Percentiles rank a stretch among this genome's conserved stretches.
phyloP scores from a whole-genome alignment of 2,113 vertebrate genomes.

The Shinisaurus crocodilurus region DNA sequence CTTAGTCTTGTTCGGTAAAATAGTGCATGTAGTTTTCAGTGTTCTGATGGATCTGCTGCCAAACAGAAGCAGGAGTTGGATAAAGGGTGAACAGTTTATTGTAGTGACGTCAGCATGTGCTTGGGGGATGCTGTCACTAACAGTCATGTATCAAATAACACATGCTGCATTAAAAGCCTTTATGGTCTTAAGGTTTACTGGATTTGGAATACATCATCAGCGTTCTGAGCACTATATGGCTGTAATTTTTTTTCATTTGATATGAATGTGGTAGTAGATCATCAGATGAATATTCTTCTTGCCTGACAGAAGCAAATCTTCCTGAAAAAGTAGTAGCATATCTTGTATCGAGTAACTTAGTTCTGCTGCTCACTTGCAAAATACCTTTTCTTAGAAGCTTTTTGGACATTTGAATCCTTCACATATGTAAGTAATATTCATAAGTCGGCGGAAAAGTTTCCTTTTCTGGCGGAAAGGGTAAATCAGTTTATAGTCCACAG shows the following conservation, averaged over 20 bases:
- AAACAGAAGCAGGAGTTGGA: not conserved
- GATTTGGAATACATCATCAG: not conserved
- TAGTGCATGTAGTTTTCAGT: constrained; percentile 1
- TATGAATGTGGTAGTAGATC: not conserved
- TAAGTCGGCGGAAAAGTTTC: fast-evolving
- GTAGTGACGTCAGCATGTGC: not conserved
- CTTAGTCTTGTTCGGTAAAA: constrained; percentile 29
- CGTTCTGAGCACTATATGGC: not conserved
- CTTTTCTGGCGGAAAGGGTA: not conserved
- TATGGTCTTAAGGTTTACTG: not conserved
- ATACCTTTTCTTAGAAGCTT: not conserved
- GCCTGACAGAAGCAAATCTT: not conserved
- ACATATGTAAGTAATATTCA: not conserved
- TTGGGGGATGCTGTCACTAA: not conserved
- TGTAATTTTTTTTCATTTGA: not conserved
- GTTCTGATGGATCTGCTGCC: constrained; percentile 40
- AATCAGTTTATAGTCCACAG: not conserved
- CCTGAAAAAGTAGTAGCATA: constrained; percentile 6
- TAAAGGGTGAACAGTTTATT: constrained; percentile 28
- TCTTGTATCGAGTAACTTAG: constrained; percentile 13
- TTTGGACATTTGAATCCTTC: not conserved
- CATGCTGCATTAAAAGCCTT: not conserved
- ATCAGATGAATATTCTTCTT: not conserved
- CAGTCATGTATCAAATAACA: constrained; percentile 26
- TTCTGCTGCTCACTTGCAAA: constrained; percentile 36